Evolutionary conservation across 2,113 vertebrate genomes (phyloP).

Genomic region (Eudyptes chrysolophus): DNA sequence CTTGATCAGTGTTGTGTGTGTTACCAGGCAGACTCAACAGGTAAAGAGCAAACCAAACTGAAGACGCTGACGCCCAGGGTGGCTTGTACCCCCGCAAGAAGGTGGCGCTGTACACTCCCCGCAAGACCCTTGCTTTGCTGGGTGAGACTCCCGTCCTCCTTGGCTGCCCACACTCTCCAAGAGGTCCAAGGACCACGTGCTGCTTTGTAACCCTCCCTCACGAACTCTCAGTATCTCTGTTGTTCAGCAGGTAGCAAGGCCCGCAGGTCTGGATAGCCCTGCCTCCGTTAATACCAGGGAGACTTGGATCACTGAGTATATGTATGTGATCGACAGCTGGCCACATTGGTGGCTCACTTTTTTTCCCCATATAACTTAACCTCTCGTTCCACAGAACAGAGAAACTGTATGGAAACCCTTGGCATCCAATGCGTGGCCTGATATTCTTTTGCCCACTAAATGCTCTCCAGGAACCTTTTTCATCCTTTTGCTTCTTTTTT

Average conservation of each 20-base stretch:
- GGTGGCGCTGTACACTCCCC: not conserved
- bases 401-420: not conserved
- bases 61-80: not conserved
- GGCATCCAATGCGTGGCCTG: not conserved
- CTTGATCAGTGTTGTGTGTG: not conserved
- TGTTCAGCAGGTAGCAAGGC: not conserved
- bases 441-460: slow-evolving; percentile 16
- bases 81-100: not conserved
- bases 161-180: not conserved
- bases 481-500: not conserved
- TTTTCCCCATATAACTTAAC: not conserved
- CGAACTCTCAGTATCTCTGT: not conserved
- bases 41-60: not conserved
- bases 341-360: not conserved
- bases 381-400: slow-evolving; percentile 19
- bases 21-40: not conserved
- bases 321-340: not conserved
- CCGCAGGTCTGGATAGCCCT: not conserved
- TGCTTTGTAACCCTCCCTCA: not conserved
- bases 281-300: not conserved
- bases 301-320: not conserved
- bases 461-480: not conserved
- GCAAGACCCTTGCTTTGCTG: not conserved
- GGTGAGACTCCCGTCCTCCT: not conserved
- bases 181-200: not conserved